These are phyloP conservation scores for Prunella strophiata DNA, from an alignment of 2,797 vertebrate genomes.

Conservation along the genomic window DNA sequence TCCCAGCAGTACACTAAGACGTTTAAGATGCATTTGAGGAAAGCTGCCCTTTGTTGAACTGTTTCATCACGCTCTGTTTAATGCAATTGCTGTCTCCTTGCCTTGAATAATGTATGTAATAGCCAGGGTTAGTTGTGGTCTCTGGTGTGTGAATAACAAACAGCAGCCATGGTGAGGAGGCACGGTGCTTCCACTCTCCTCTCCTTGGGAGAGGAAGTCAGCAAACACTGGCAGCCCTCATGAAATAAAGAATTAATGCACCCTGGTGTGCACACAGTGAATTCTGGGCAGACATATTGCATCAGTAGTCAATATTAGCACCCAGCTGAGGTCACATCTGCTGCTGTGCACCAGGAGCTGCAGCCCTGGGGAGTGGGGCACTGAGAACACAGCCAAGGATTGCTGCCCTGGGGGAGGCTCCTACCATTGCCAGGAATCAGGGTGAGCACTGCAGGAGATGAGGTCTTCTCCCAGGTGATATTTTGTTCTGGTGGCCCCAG, in stretches of 20 bases:
- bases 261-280: neutral
- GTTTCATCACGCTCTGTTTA: neutral
- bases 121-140: neutral
- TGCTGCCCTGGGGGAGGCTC: neutral
- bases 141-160: slow-evolving; percentile 7
- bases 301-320: neutral
- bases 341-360: neutral
- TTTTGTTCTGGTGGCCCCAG: neutral
- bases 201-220: slow-evolving; percentile 12
- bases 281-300: neutral
- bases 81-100: neutral
- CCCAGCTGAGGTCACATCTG: fast-evolving
- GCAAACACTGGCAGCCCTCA: neutral
- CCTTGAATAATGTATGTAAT: neutral
- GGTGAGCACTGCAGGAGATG: neutral
- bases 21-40: neutral
- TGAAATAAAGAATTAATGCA: neutral
- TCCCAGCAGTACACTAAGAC: neutral
- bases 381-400: neutral
- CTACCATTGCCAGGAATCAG: neutral
- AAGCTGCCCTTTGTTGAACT: neutral
- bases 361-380: fast-evolving
- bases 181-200: neutral
- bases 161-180: neutral
- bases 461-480: fast-evolving